phyloP scores from a whole-genome alignment of 1,140 invertebrate species.

The Caenorhabditis inopinata region DNA sequence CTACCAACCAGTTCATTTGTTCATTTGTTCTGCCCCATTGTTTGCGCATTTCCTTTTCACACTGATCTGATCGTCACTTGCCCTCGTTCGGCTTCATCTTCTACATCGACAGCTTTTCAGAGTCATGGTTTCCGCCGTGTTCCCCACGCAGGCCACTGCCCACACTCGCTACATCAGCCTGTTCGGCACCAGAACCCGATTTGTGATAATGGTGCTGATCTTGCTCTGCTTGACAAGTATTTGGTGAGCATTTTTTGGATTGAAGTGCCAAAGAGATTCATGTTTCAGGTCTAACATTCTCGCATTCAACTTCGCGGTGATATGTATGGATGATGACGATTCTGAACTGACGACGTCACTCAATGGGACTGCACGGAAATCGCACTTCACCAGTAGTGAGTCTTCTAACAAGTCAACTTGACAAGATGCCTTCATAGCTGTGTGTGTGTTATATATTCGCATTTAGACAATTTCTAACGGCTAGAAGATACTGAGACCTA shows the following conservation, averaged over 20 bases:
- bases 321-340: slow-evolving; percentile 48
- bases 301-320: slow-evolving; percentile 46
- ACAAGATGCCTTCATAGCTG: no score
- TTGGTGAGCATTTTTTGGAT: slow-evolving; percentile 40
- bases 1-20: background rate
- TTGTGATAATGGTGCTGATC: slow-evolving; percentile 51
- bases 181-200: slow-evolving; percentile 52
- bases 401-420: background rate
- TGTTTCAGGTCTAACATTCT: slow-evolving; percentile 50
- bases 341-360: background rate
- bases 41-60: background rate
- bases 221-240: slow-evolving; percentile 50
- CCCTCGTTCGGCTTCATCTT: background rate
- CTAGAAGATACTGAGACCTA: background rate
- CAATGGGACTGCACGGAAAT: slow-evolving; percentile 32
- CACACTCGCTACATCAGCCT: slow-evolving; percentile 43
- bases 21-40: background rate
- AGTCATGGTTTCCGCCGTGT: slow-evolving; percentile 32
- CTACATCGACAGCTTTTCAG: background rate
- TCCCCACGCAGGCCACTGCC: slow-evolving; percentile 38
- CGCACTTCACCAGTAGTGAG: slow-evolving; percentile 31
- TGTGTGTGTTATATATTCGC: no score
- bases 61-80: background rate
- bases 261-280: background rate
- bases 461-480: no score